Evolutionary conservation across 2,797 vertebrate species (phyloP), one percentile per base, ranked within the genome.

Genomic region (Valencia hispanica): DNA sequence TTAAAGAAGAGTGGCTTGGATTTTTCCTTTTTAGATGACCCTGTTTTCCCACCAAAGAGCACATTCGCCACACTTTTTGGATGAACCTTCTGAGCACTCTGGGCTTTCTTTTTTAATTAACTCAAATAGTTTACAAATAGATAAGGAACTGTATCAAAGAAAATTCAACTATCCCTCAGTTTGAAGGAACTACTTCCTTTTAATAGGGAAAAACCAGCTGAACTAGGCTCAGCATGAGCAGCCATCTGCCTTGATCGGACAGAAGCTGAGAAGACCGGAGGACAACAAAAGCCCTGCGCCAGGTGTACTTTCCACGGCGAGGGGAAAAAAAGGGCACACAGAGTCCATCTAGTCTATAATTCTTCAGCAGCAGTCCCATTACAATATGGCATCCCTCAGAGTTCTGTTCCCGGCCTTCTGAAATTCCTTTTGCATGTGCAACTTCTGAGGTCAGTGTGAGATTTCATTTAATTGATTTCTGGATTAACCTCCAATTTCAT

Each of bases 101-200:
- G n/a, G n/a, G n/a, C n/a, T n/a, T n/a, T n/a, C n/a, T n/a, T n/a
- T n/a, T n/a, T n/a, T n/a, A n/a, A n/a, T n/a, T n/a, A n/a, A n/a
- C n/a, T n/a, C 30, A 36, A 36, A 63, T 17, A 59, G 6, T 15
- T 61, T 9, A 18, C 18, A 63, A 20, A 61, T 10, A 61, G 30
- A 10, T 34, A 61, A 34, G 6, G 7, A 59, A 59, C 2, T 59
- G 55, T 32, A 7, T 59, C 15, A 32, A 57, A 59, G 32, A 30
- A 32, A 5, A 8, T 43, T 3, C 18, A 48, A 48, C 18, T 48
- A 36, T 63, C 34, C 1, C 30, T 63, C 12, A 63, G 7, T 63
- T 63, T 7, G 59, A 63, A 63, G 32, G 59, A 63, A 36, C 59
- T 36, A 65, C 32, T 36, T 65, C 34, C 61, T 65, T 39, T 65